phyloP scores from a whole-genome alignment of 2,888 invertebrate genomes.

The Rhamnusium bicolor region DNA sequence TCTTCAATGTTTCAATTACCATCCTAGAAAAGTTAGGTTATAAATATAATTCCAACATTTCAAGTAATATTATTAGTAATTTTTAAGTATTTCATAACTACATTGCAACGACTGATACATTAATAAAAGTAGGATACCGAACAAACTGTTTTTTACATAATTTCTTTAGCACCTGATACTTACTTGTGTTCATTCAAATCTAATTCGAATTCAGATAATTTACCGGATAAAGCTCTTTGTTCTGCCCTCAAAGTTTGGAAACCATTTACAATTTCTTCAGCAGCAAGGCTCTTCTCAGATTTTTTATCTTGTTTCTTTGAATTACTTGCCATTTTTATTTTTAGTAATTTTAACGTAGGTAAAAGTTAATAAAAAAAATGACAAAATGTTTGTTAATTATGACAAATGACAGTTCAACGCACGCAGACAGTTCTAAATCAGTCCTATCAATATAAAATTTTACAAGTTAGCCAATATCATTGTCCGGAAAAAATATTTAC shows the following conservation, averaged over 20 bases:
- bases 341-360: slow-evolving; percentile 42
- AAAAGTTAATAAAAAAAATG: neutral
- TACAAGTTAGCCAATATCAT: neutral
- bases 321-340: slow-evolving; percentile 67
- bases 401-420: slow-evolving; percentile 10
- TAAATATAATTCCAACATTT: slow-evolving; percentile 13
- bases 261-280: slow-evolving; percentile 88
- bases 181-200: slow-evolving; percentile 98
- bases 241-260: slow-evolving; percentile 92
- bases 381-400: neutral
- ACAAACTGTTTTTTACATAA: slow-evolving; percentile 24
- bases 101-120: neutral
- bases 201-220: slow-evolving; percentile 93
- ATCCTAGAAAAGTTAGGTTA: slow-evolving; percentile 77
- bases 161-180: slow-evolving; percentile 59
- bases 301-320: slow-evolving; percentile 67
- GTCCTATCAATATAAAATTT: neutral
- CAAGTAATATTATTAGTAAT: neutral
- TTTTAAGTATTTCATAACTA: neutral
- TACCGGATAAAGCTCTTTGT: slow-evolving; percentile 88
- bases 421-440: too few relatives aligned
- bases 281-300: slow-evolving; percentile 72
- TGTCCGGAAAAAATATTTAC: too few relatives aligned
- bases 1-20: slow-evolving; percentile 93
- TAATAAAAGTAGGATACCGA: neutral